Evolutionary conservation across 2,888 invertebrate species (phyloP).

Genomic region (Drosophila robusta): DNA sequence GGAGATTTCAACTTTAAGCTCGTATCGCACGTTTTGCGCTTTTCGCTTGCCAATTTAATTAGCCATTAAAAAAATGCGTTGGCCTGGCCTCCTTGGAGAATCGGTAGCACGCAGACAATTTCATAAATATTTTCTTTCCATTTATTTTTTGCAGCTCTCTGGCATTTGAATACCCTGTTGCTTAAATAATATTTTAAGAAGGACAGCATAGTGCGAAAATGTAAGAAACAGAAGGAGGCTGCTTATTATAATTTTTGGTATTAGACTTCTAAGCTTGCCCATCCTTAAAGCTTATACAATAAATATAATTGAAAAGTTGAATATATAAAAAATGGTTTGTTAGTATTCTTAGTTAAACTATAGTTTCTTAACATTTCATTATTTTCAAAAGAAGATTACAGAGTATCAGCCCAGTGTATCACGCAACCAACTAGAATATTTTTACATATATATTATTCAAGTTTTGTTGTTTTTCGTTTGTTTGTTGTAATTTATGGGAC

Average conservation of each 20-base stretch:
- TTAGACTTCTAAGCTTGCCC: not conserved
- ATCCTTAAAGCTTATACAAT: not conserved
- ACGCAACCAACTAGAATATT: not conserved
- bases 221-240: no score
- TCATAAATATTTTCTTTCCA: slow-evolving; percentile 58
- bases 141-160: not conserved
- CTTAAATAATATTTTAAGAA: not conserved
- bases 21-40: slow-evolving; percentile 28
- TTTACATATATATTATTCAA: slow-evolving; percentile 28
- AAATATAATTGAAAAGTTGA: no score
- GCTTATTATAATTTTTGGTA: no score
- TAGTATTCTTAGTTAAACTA: not conserved
- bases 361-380: no score
- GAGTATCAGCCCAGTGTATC: slow-evolving; percentile 24
- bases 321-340: no score
- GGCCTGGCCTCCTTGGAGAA: slow-evolving; percentile 28
- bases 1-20: slow-evolving; percentile 43
- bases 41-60: slow-evolving; percentile 69
- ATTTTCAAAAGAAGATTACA: not conserved
- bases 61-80: slow-evolving; percentile 62
- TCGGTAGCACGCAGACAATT: slow-evolving; percentile 54
- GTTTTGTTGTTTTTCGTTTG: slow-evolving; percentile 37
- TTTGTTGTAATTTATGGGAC: slow-evolving; percentile 56
- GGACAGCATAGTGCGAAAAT: not conserved
- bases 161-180: slow-evolving; percentile 36